A percentile compares a stretch with the other conserved stretches of the same genome.
Evolutionary conservation across 1,140 invertebrate species (phyloP).

Genomic region (Drosophila grimshawi): DNA sequence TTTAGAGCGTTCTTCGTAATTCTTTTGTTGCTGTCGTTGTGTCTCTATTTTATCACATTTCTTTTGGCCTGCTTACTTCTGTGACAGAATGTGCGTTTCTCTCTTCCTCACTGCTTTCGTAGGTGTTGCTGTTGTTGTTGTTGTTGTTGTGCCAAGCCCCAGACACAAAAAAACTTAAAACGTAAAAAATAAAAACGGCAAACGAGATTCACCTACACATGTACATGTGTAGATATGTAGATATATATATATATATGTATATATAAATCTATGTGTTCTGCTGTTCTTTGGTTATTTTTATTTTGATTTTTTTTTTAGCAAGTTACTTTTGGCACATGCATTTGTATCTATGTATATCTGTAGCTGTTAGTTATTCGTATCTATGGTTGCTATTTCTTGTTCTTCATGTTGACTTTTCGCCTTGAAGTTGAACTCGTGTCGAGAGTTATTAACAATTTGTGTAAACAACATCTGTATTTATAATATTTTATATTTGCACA

Average conservation of each 20-base stretch:
- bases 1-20: conserved; percentile 6
- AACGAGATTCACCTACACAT: conserved; percentile 72
- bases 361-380: not conserved
- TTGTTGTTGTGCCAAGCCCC: conserved; percentile 57
- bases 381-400: conserved; percentile 20
- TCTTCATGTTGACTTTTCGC: conserved; percentile 51
- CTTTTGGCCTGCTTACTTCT: conserved; percentile 35
- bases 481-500: conserved; percentile 40
- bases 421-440: conserved; percentile 41
- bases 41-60: conserved; percentile 47
- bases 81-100: conserved; percentile 17
- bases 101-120: conserved; percentile 13
- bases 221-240: not conserved
- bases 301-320: conserved; percentile 39
- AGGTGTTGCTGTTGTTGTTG: conserved; percentile 32
- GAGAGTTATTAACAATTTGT: conserved; percentile 73
- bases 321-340: conserved; percentile 22
- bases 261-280: conserved; percentile 2
- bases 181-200: conserved; percentile 61
- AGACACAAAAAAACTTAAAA: conserved; percentile 60
- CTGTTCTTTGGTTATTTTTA: not conserved
- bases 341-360: not conserved
- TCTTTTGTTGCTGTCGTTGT: conserved; percentile 23
- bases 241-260: conserved; percentile 4
- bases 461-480: conserved; percentile 54